Evolutionary conservation across 2,113 vertebrate genomes (phyloP).

Genomic region (Vombatus ursinus): DNA sequence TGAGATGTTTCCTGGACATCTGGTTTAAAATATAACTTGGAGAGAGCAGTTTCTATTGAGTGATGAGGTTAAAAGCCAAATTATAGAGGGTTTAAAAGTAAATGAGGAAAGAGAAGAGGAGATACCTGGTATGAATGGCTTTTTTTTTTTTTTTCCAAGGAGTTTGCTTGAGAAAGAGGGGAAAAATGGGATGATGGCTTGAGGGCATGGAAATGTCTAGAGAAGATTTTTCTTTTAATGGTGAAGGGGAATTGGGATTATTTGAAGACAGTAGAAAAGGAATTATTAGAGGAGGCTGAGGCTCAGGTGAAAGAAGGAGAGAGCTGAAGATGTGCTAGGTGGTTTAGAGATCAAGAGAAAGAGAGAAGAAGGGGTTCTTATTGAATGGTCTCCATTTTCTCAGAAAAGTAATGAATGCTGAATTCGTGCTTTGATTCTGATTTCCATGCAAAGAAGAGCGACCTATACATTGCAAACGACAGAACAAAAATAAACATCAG

Average conservation of each 20-base stretch:
- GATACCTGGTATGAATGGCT: not conserved
- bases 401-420: not conserved
- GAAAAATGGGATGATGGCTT: not conserved
- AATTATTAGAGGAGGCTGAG: not conserved
- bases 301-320: not conserved
- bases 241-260: not conserved
- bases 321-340: too few species aligned
- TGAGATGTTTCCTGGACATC: not conserved
- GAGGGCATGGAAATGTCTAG: not conserved
- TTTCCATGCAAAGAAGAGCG: not conserved
- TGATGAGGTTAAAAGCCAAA: not conserved
- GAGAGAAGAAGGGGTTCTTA: not conserved
- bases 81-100: not conserved
- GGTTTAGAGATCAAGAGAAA: not conserved
- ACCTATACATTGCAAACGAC: not conserved
- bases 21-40: not conserved
- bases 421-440: not conserved
- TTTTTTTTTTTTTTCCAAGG: not conserved
- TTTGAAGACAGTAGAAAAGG: not conserved
- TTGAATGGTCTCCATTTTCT: not conserved
- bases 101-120: not conserved
- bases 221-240: not conserved
- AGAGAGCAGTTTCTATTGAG: not conserved
- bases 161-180: not conserved
- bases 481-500: not conserved